Evolutionary conservation across 2,888 invertebrate genomes (phyloP).

Genomic region (Gordius sp.): DNA sequence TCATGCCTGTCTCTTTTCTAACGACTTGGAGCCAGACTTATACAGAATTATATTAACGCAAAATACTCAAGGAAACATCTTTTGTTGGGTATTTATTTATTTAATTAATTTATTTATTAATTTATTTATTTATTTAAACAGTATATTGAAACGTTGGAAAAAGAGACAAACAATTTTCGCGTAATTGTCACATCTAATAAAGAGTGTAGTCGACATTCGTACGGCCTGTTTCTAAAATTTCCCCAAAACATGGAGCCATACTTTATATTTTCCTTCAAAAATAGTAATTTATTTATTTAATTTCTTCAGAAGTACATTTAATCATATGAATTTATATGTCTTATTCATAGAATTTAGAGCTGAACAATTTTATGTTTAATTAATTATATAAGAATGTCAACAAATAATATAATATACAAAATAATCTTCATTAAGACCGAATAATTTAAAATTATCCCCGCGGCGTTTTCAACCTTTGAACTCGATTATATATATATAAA

Average conservation of each 20-base stretch:
- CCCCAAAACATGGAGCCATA: background rate
- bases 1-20: background rate
- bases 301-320: no score
- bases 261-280: background rate
- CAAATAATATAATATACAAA: no score
- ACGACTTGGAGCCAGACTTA: background rate
- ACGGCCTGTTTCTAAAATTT: slow-evolving; percentile 1
- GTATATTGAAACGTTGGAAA: background rate
- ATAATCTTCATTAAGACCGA: no score
- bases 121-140: background rate
- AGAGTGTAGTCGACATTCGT: background rate
- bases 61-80: background rate
- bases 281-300: background rate
- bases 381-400: no score
- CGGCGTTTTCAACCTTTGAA: no score
- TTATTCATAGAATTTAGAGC: no score
- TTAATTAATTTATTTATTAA: background rate
- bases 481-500: no score
- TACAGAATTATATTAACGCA: slow-evolving; percentile 6
- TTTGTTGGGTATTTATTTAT: slow-evolving; percentile 1
- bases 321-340: no score
- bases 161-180: background rate
- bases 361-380: no score
- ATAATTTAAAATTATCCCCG: no score
- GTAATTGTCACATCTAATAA: slow-evolving; percentile 11